Percentiles rank a stretch among this genome's conserved stretches.
These are phyloP conservation scores for Enteromius argenteus DNA, from an alignment of 2,797 vertebrate species.

Conservation along the genomic window DNA sequence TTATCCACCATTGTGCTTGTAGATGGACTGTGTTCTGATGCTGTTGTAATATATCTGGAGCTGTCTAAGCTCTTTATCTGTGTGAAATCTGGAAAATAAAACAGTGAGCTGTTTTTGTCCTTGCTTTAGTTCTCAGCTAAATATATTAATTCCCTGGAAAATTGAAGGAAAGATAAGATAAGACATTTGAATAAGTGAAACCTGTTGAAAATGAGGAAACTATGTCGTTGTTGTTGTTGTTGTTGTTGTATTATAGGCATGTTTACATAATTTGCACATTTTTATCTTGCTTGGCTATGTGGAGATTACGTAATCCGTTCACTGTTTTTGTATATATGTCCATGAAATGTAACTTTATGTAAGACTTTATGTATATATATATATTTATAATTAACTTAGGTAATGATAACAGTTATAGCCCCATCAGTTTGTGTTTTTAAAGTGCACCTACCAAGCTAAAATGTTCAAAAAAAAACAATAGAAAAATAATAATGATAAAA, in stretches of 20 bases:
- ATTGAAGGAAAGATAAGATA: not conserved
- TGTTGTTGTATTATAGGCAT: not conserved
- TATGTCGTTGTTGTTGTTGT: not conserved
- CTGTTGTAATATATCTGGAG: conserved; percentile 10
- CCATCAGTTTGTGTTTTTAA: not conserved
- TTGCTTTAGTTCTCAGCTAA: not conserved
- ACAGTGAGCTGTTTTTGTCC: conserved; percentile 8
- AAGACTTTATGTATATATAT: not conserved
- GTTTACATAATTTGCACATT: not conserved
- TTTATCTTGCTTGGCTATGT: not conserved
- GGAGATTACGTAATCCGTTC: not conserved
- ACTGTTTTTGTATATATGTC: not conserved
- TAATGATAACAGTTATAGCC: not conserved
- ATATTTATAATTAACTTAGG: not conserved
- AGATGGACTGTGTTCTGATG: not conserved
- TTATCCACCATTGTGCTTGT: not conserved
- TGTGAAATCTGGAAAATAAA: conserved; percentile 30
- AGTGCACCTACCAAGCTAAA: not conserved
- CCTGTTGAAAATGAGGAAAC: not conserved
- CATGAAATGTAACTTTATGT: not conserved
- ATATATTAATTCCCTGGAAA: conserved; percentile 4
- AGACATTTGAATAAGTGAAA: conserved; percentile 11
- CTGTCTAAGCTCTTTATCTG: conserved; percentile 14
- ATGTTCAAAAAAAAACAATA: not conserved
- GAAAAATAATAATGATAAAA: not conserved